These are phyloP conservation scores for Minunthozetes semirufus DNA, from an alignment of 2,888 invertebrate species.

Conservation along the genomic window DNA sequence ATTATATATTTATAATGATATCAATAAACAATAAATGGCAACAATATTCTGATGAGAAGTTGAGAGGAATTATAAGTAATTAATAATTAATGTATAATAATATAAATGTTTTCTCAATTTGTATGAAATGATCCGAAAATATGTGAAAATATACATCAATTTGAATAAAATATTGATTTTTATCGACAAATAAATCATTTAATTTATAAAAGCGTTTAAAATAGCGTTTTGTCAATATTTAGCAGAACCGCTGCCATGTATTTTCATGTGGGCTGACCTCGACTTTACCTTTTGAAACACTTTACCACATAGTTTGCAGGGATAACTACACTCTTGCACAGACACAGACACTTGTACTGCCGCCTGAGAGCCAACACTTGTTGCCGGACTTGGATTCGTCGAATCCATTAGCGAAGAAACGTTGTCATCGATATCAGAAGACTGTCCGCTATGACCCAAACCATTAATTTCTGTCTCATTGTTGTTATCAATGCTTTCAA, in stretches of 20 bases:
- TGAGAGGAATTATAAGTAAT: background rate
- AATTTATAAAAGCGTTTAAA: background rate
- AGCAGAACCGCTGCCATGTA: conserved; percentile 56
- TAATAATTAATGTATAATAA: background rate
- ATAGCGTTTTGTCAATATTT: conserved; percentile 25
- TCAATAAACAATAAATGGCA: background rate
- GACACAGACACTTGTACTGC: too few species aligned
- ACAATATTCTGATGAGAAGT: background rate
- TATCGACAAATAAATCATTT: background rate
- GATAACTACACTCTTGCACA: conserved; percentile 48
- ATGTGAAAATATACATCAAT: background rate
- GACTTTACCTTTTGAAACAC: conserved; percentile 97
- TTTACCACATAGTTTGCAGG: conserved; percentile 98
- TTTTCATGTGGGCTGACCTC: conserved; percentile 99
- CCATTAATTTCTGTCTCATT: background rate
- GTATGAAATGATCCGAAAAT: background rate
- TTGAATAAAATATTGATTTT: background rate
- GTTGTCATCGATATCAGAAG: conserved; percentile 7
- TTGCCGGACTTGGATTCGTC: conserved; percentile 21
- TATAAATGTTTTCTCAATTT: background rate
- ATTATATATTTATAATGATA: background rate
- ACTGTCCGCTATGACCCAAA: background rate
- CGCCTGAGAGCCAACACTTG: background rate
- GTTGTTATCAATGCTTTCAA: background rate
- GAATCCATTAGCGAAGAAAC: background rate